phyloP scores from a whole-genome alignment of 2,113 vertebrate species.

The Lanius ludovicianus region DNA sequence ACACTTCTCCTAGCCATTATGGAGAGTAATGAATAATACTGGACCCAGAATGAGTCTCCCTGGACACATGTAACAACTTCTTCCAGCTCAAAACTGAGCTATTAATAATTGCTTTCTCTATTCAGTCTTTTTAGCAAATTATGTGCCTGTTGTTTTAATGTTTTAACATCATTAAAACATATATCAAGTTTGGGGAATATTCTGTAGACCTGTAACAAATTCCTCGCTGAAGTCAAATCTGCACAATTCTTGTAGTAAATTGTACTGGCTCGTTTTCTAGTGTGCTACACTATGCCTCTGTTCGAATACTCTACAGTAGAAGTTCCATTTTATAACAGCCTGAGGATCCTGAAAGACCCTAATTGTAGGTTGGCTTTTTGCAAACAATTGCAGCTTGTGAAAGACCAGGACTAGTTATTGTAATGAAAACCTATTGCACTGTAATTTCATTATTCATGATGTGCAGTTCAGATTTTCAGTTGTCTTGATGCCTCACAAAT shows the following conservation, averaged over 20 bases:
- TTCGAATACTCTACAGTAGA: background rate
- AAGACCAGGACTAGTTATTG: background rate
- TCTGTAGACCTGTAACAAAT: background rate
- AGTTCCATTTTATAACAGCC: background rate
- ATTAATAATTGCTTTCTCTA: constrained; percentile 55
- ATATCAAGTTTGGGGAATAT: background rate
- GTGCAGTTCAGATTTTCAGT: background rate
- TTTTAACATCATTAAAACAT: background rate
- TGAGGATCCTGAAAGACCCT: background rate
- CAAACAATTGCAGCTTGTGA: background rate
- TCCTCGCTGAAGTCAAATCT: background rate
- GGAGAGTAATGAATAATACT: constrained; percentile 16
- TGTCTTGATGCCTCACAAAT: background rate
- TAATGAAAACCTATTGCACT: background rate
- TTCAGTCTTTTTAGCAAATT: constrained; percentile 51
- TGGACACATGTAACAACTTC: constrained; percentile 25
- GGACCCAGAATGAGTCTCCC: constrained; percentile 25
- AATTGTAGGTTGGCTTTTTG: background rate
- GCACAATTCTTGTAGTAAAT: background rate
- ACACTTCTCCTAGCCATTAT: constrained; percentile 35
- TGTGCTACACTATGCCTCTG: background rate
- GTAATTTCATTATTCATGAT: background rate
- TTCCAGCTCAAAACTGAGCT: constrained; percentile 44
- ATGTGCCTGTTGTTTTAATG: background rate
- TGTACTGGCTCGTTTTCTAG: background rate